Percentiles rank a stretch among this genome's conserved stretches.
Evolutionary conservation across 1,140 invertebrate species (phyloP).

Genomic region (Metaphire vulgaris): DNA sequence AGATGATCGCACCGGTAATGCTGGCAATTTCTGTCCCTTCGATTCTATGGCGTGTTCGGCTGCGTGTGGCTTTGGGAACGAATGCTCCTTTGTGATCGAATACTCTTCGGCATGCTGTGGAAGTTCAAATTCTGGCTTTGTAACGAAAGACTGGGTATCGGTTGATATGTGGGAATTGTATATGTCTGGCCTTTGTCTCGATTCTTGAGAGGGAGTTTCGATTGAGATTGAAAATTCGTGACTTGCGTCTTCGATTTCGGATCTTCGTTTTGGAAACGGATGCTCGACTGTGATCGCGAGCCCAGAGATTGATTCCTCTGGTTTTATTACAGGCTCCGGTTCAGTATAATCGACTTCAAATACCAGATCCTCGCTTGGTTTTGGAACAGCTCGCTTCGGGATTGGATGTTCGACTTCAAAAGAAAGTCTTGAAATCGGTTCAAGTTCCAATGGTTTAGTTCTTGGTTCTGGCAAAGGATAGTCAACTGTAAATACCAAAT

Average conservation of each 20-base stretch:
- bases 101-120: neutral
- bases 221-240: neutral
- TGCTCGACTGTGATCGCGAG: neutral
- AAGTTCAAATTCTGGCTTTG: neutral
- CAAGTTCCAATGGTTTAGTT: neutral
- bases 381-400: neutral
- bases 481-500: neutral
- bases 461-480: neutral
- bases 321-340: neutral
- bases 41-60: no score
- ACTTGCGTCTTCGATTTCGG: neutral
- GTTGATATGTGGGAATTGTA: neutral
- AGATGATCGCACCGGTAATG: no score
- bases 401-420: neutral
- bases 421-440: neutral
- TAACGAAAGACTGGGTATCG: neutral
- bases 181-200: neutral
- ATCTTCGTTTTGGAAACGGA: neutral
- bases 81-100: neutral
- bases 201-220: neutral
- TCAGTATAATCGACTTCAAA: neutral
- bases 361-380: neutral
- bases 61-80: neutral
- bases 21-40: no score
- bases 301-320: neutral